These are phyloP conservation scores for Phycodurus eques DNA, from an alignment of 2,113 vertebrate species.

Conservation along the genomic window DNA sequence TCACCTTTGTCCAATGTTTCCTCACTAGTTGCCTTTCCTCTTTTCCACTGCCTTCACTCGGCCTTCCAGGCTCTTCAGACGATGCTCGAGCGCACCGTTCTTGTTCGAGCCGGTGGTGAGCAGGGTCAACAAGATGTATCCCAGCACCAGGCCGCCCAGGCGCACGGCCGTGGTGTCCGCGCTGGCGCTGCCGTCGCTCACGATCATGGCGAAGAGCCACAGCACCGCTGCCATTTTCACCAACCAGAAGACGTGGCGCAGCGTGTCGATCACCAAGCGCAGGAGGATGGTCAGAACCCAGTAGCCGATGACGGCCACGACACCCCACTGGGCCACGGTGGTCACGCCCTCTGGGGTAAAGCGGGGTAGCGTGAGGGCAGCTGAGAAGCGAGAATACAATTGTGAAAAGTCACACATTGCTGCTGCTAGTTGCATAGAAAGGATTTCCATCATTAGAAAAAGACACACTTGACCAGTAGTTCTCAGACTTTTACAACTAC, in stretches of 20 bases:
- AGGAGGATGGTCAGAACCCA: conserved; percentile 67
- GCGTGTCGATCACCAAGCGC: conserved; percentile 50
- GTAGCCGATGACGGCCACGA: conserved; percentile 71
- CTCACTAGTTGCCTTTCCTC: conserved; percentile 32
- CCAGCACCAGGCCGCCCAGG: conserved; percentile 63
- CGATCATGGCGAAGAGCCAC: conserved; percentile 71
- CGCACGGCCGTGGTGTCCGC: conserved; percentile 60
- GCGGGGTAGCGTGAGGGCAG: conserved; percentile 54
- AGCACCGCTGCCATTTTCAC: conserved; percentile 62
- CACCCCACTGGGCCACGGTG: conserved; percentile 68
- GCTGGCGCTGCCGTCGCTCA: conserved; percentile 50
- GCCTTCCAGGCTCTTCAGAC: conserved; percentile 62
- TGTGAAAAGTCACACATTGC: not conserved
- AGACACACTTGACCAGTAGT: too few species aligned
- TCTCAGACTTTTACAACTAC: too few species aligned
- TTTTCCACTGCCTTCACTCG: conserved; percentile 66
- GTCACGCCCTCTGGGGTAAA: conserved; percentile 74
- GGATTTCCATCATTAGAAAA: too few species aligned
- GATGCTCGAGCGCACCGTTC: conserved; percentile 45
- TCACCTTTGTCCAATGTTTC: conserved; percentile 21
- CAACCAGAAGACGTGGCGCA: conserved; percentile 70
- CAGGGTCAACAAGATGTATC: conserved; percentile 57
- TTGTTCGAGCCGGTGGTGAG: conserved; percentile 44
- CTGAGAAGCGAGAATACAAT: conserved; percentile 42
- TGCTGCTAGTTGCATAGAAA: too few species aligned